Percentiles rank a stretch among this genome's conserved stretches.
phyloP scores from a whole-genome alignment of 1,140 invertebrate species.

The Argopecten irradians region DNA sequence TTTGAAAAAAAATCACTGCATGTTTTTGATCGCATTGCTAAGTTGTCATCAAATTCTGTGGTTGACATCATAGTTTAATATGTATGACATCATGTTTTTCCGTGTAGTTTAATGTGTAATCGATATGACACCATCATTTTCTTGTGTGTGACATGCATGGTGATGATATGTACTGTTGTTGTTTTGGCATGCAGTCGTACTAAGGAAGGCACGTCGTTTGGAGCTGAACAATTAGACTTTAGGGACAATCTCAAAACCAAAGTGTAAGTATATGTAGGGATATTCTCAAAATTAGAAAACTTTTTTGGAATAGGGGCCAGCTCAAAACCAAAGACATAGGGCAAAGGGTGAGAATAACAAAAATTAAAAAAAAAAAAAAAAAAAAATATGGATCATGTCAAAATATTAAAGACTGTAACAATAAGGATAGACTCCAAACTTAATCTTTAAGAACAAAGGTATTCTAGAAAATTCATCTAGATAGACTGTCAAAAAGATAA shows the following conservation, averaged over 20 bases:
- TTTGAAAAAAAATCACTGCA: background rate
- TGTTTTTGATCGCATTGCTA: background rate
- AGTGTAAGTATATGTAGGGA: constrained; percentile 64
- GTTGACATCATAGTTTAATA: background rate
- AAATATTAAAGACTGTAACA: background rate
- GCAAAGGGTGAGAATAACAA: too few species aligned
- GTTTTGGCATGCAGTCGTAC: background rate
- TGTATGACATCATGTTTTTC: background rate
- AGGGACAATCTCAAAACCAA: constrained; percentile 62
- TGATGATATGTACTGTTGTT: background rate
- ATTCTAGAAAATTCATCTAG: background rate
- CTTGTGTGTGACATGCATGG: background rate
- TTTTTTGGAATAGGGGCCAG: background rate
- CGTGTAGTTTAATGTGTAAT: too few species aligned
- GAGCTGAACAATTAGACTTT: constrained; percentile 66
- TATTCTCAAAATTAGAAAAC: background rate
- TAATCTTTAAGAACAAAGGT: background rate
- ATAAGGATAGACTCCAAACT: background rate
- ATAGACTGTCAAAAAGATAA: too few species aligned
- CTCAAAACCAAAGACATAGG: too few species aligned
- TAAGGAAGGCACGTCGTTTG: background rate
- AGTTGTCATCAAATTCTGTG: background rate
- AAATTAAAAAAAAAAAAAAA: too few species aligned
- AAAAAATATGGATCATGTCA: background rate
- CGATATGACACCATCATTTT: too few species aligned